Evolutionary conservation across 2,888 invertebrate species (phyloP).

Genomic region (Mantis religiosa): DNA sequence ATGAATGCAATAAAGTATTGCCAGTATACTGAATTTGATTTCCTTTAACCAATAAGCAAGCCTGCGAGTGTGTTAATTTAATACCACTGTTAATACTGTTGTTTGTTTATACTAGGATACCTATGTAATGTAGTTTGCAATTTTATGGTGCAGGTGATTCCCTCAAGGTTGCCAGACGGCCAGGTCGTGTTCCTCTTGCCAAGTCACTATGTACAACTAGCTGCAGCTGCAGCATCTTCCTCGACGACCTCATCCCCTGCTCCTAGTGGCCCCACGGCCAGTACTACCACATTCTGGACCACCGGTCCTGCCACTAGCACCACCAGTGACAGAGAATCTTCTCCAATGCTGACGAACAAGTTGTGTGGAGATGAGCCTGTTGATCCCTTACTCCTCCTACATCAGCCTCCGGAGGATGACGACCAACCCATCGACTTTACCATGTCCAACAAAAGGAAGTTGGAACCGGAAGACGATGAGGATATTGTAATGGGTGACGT

Average conservation of each 20-base stretch:
- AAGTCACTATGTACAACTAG: constrained; percentile 58
- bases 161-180: constrained; percentile 55
- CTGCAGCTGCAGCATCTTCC: constrained; percentile 44
- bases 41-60: too few species aligned
- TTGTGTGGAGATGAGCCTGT: background rate
- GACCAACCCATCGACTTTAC: constrained; percentile 30
- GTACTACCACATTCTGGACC: background rate
- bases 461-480: background rate
- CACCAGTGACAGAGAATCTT: background rate
- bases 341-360: background rate
- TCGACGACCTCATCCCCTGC: constrained; percentile 8
- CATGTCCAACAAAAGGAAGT: constrained; percentile 10
- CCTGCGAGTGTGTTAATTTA: too few species aligned
- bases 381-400: background rate
- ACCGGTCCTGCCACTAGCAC: background rate
- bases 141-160: constrained; percentile 47
- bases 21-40: too few species aligned
- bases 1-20: too few species aligned
- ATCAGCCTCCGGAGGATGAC: background rate
- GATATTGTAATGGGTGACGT: background rate
- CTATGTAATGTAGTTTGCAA: too few species aligned
- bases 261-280: background rate
- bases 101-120: too few species aligned
- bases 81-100: too few species aligned
- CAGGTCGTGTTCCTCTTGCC: constrained; percentile 59